A percentile compares a stretch with the other conserved stretches of the same genome.
Evolutionary conservation across 2,113 vertebrate genomes (phyloP).

Genomic region (Circaetus gallicus): DNA sequence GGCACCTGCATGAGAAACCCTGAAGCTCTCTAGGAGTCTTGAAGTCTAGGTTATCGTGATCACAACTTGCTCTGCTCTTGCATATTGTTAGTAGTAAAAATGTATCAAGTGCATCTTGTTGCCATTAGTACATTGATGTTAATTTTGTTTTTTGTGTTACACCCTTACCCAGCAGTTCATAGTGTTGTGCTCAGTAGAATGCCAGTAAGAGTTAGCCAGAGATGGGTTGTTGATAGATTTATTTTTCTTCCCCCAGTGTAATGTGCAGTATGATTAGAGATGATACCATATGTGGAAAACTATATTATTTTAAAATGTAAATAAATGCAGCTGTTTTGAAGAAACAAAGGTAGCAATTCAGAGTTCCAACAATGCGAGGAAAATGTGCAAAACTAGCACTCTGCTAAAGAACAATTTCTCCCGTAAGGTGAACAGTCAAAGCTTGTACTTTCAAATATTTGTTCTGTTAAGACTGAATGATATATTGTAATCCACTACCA

Average conservation of each 20-base stretch:
- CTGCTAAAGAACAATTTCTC: not conserved
- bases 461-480: not conserved
- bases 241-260: not conserved
- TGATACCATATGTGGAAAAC: not conserved
- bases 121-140: fast-evolving
- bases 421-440: not conserved
- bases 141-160: not conserved
- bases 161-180: not conserved
- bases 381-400: not conserved
- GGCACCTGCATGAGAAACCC: not conserved
- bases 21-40: not conserved
- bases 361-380: not conserved
- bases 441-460: not conserved
- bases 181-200: not conserved
- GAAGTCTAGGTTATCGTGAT: not conserved
- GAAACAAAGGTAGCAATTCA: not conserved
- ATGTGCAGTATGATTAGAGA: not conserved
- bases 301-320: not conserved
- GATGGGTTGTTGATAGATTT: not conserved
- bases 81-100: too few relatives aligned
- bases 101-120: not conserved
- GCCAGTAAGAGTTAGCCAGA: not conserved
- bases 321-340: not conserved
- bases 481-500: too few relatives aligned
- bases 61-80: not conserved